Base-by-base conservation (phyloP, 2,888 invertebrate species). In the Pandemis corylana region DNA sequence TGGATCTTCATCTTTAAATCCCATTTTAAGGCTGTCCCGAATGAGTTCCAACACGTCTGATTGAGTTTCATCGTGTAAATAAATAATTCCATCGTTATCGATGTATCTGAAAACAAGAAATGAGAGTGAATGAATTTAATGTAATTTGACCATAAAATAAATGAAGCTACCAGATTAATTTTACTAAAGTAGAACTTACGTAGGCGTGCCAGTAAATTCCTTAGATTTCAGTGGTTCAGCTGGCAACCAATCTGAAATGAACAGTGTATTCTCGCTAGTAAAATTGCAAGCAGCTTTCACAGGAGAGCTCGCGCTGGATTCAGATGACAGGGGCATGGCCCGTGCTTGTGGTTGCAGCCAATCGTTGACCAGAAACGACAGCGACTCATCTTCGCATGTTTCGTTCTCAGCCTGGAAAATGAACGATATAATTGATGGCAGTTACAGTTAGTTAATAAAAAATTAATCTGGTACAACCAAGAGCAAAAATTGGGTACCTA, bases 1-100 rank as follows among this genome's bases (percentile, higher is more conserved):
- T 0, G 88, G 81, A 41, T 82, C 77, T 1, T 82, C 77, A 5
- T 86, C 78, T 5, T 80, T 79, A 76, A 90, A 92, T n/a, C 84
- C 79, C 0, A 82, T 78, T 7, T 81, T 74, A 10, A 96, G 82
- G 41, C 84, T 82, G 2, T 76, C 73, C 28, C 86, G 86, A 71
- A 96, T 93, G 6, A 85, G 79, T 0, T 81, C 66, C 5, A 95
- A 77, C 2, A 84, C 78, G n/a, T 76, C 73, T 5, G 0, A 46
- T 85, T 85, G 36, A 13, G 51, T 7, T 6, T 68, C 59, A n/a
- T 71, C 72, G 65, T 76, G 72, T 36, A 77, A 41, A 36, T 75
- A 75, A 44, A 75, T 67, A 13, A 75, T 12, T 51, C 86, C 85
- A 9, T 85, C 79, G 13, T 83, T 76, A 56, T 75, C 75, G 9